phyloP scores from a whole-genome alignment of 2,113 vertebrate species.

The Nycticorax nycticorax region DNA sequence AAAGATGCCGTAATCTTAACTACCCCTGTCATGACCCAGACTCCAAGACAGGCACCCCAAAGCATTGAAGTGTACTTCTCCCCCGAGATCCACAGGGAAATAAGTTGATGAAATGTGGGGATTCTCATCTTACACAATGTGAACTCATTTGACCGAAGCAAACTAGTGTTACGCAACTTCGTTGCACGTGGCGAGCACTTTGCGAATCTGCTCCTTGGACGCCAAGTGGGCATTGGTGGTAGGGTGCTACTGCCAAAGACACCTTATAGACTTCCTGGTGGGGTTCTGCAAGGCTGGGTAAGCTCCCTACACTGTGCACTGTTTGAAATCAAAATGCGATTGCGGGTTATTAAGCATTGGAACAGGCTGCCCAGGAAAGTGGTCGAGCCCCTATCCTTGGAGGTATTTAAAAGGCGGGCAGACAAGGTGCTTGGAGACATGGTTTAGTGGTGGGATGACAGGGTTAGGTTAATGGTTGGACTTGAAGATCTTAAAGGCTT shows the following conservation, averaged over 20 bases:
- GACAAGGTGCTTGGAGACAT: too few species aligned
- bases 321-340: neutral
- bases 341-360: neutral
- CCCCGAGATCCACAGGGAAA: neutral
- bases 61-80: neutral
- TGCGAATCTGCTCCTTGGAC: neutral
- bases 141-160: neutral
- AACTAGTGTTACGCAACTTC: neutral
- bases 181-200: neutral
- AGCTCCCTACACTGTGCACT: neutral
- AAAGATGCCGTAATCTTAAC: neutral
- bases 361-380: too few species aligned
- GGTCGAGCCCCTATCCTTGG: too few species aligned
- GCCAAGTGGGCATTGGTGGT: neutral
- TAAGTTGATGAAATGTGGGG: neutral
- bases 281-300: neutral
- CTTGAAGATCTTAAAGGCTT: too few species aligned
- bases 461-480: too few species aligned
- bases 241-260: neutral
- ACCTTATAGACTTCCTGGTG: rapidly evolving
- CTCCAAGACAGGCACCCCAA: neutral
- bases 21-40: neutral
- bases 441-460: too few species aligned
- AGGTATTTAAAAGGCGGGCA: too few species aligned
- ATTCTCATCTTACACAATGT: neutral